Conservation (phyloP, 1,140 invertebrate genomes). For the Gonatopus flavifemur region DNA sequence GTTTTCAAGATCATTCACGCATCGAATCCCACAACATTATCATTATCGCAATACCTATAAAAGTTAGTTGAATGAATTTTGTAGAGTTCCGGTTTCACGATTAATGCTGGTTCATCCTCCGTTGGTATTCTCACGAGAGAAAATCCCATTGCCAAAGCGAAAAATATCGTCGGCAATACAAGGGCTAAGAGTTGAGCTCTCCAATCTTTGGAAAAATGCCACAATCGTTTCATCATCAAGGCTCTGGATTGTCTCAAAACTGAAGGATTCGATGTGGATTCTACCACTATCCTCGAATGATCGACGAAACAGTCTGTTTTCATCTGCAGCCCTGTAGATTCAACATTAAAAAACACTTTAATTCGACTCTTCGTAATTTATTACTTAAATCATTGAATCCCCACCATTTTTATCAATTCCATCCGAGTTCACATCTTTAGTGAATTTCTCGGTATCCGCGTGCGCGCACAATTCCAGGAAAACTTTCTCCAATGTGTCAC, state of each 20-base stretch:
- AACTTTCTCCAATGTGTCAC: slow-evolving; percentile 62
- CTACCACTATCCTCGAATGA: no score
- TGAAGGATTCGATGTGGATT: slow-evolving; percentile 32
- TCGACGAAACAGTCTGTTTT: no score
- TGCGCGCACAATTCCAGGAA: slow-evolving; percentile 60
- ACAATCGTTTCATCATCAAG: slow-evolving; percentile 61
- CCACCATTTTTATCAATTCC: no score
- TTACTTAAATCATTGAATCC: no score
- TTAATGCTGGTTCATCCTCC: slow-evolving; percentile 61
- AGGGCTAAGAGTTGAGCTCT: slow-evolving; percentile 64
- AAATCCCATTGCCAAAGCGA: slow-evolving; percentile 68
- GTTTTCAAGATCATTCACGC: no score
- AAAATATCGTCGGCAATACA: slow-evolving; percentile 65
- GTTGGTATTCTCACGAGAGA: slow-evolving; percentile 67
- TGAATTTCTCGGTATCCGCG: slow-evolving; percentile 41
- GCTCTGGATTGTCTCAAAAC: slow-evolving; percentile 42
- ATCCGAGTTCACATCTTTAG: no score
- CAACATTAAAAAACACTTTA: no score
- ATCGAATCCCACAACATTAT: no score
- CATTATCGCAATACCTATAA: slow-evolving; percentile 58
- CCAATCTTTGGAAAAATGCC: slow-evolving; percentile 65
- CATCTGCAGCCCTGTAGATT: no score
- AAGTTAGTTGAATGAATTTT: slow-evolving; percentile 56
- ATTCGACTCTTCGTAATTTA: no score
- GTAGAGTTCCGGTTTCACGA: slow-evolving; percentile 60